Conservation (phyloP, 2,888 invertebrate genomes). For the Ernsta delagoae region DNA sequence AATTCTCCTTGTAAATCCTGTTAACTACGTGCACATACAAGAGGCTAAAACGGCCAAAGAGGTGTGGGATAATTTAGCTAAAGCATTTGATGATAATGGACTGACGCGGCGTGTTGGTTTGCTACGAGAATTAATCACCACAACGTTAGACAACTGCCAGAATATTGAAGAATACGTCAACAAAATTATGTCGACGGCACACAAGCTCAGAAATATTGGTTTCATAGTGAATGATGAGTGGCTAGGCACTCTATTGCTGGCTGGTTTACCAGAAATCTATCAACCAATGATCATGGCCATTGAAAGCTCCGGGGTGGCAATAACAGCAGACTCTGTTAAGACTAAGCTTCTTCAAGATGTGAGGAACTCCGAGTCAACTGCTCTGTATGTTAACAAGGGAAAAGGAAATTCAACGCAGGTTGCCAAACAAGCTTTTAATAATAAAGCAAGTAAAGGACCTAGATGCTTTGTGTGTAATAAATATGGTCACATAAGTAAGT, state of each 20-base stretch:
- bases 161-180: constrained; percentile 1
- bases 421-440: background rate
- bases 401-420: background rate
- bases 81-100: background rate
- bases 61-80: background rate
- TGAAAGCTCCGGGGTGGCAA: constrained; percentile 2
- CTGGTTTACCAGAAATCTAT: background rate
- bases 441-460: background rate
- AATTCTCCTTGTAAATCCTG: background rate
- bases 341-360: constrained; percentile 12
- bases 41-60: background rate
- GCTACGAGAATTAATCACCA: background rate
- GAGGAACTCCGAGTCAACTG: constrained; percentile 3
- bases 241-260: background rate
- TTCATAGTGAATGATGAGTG: background rate
- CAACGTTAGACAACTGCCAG: background rate
- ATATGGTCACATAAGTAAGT: constrained; percentile 1
- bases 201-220: background rate
- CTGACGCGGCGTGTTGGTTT: background rate
- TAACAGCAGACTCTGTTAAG: constrained; percentile 2
- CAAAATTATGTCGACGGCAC: constrained; percentile 1
- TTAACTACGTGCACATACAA: background rate
- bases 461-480: constrained; percentile 3
- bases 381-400: background rate
- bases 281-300: constrained; percentile 7